phyloP scores from a whole-genome alignment of 2,888 invertebrate genomes.

The Eumacrocentrus americanus region DNA sequence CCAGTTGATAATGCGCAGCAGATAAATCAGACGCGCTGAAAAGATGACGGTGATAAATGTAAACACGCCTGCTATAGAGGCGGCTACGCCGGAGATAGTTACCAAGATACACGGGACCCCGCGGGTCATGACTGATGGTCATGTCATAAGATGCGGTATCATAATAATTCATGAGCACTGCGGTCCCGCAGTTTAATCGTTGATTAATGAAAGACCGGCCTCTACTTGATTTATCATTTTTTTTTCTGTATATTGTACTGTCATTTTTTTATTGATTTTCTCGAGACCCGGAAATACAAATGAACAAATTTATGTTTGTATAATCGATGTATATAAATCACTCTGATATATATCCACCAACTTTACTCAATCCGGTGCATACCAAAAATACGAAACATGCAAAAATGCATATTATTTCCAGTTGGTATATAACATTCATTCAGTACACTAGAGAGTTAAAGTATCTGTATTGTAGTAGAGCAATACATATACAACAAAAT shows the following conservation, averaged over 20 bases:
- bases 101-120: slow-evolving; percentile 49
- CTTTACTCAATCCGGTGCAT: no score
- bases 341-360: no score
- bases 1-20: slow-evolving; percentile 58
- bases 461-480: no score
- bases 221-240: slow-evolving; percentile 48
- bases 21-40: slow-evolving; percentile 61
- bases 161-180: slow-evolving; percentile 60
- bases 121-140: slow-evolving; percentile 59
- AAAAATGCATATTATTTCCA: no score
- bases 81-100: slow-evolving; percentile 49
- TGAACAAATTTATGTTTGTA: no score
- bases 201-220: slow-evolving; percentile 59
- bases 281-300: not conserved
- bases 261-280: not conserved
- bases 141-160: slow-evolving; percentile 60
- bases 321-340: no score
- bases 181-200: slow-evolving; percentile 55
- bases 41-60: slow-evolving; percentile 62
- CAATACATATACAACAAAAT: not conserved
- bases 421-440: no score
- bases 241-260: slow-evolving; percentile 7
- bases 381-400: no score
- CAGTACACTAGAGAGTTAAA: no score
- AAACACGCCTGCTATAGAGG: slow-evolving; percentile 52